Evolutionary conservation across 2,113 vertebrate species (phyloP), one percentile per base, ranked within the genome.

Genomic region (Poecile atricapillus): DNA sequence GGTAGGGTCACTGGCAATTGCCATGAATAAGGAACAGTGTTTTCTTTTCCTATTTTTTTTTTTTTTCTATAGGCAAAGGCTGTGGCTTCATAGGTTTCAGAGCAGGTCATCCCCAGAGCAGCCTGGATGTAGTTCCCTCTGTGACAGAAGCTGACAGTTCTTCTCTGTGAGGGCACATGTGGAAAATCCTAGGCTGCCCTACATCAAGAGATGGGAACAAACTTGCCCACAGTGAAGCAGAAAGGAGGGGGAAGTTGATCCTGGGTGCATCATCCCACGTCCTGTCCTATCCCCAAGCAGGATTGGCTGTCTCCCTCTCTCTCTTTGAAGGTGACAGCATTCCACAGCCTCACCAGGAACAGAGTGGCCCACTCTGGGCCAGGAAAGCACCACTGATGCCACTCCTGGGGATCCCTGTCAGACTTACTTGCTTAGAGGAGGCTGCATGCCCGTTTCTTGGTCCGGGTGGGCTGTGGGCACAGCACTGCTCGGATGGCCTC

Each of bases 401-500:
- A 9, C 5, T 31, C 28, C 47, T 64, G 71, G 44, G 46, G 37
- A 43, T 64, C 17, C 31, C 63, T 90, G 76, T 25, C 39, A 64
- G 25, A 88, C 95, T 96, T 93, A 98, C 98, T 67, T 3, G 7
- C 83, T 98, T 95, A 99, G 82, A 99, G 98, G 93, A 99, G 83
- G 23, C 90, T 96, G 97, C 99, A 99, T 2, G 2, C 58, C 39
- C 97, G 97, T 93, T 98, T 99, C 96, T 98, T 98, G 19, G 97
- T 97, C 73, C 98, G 97, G 6, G 98, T 96, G 41, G 98, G 98
- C 88, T 98, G 98, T 0, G 99, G 99, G 67, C 99, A 99, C 67
- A 99, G 98, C 28, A 99, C 99, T 0, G 99, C 99, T 10, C 99
- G 97, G 90, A 99, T 99, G 56, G 99, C 99, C 92, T 99, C 99